A percentile compares a stretch with the other conserved stretches of the same genome.
These are phyloP conservation scores for Thunnus thynnus DNA, from an alignment of 2,113 vertebrate genomes.

Conservation along the genomic window DNA sequence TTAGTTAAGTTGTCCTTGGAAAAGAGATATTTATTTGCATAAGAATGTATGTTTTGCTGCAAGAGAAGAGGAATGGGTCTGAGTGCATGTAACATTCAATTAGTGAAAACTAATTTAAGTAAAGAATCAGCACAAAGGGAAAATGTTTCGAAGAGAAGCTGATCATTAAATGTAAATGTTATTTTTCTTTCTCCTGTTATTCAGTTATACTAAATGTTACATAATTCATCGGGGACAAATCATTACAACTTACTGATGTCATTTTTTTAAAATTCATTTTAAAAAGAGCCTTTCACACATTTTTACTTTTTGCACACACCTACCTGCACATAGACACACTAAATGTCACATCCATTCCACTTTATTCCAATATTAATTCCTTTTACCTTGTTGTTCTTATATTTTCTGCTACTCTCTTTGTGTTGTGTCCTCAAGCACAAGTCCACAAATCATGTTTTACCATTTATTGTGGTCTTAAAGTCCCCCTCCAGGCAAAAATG, in stretches of 20 bases:
- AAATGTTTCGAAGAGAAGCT: background rate
- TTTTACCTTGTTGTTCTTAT: no score
- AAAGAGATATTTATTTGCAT: constrained; percentile 31
- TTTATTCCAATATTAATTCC: no score
- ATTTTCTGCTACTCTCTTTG: no score
- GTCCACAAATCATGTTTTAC: no score
- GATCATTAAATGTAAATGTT: background rate
- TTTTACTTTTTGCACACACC: background rate
- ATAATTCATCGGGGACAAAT: background rate
- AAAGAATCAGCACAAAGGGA: constrained; percentile 3
- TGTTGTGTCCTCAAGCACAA: no score
- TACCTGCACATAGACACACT: background rate
- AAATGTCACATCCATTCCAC: no score
- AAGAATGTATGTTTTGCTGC: constrained; percentile 28
- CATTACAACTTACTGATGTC: background rate
- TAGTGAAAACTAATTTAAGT: constrained; percentile 27
- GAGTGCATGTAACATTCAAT: constrained; percentile 16
- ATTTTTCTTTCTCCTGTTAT: background rate
- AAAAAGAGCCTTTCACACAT: background rate
- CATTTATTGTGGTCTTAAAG: no score
- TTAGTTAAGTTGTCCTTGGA: constrained; percentile 49
- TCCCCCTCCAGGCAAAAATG: no score
- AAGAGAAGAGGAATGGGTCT: constrained; percentile 12
- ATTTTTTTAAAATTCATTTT: background rate
- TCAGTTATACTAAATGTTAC: background rate